These are phyloP conservation scores for Strigamia maritima DNA, from an alignment of 2,888 invertebrate genomes.

Conservation along the genomic window DNA sequence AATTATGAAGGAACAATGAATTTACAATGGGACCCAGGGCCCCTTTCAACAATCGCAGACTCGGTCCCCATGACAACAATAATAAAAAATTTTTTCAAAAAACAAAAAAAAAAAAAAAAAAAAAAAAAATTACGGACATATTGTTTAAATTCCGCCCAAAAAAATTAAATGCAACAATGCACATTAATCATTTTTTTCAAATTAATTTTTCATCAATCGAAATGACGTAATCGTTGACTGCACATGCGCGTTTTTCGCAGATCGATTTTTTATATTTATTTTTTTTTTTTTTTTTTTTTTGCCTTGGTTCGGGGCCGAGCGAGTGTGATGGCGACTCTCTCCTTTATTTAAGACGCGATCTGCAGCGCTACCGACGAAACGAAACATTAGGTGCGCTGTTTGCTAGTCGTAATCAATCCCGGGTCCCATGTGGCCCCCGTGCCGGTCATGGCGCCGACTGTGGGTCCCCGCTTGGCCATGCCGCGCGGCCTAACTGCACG, in stretches of 20 bases:
- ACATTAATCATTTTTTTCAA: too few relatives aligned
- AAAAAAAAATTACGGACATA: too few relatives aligned
- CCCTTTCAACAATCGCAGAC: too few relatives aligned
- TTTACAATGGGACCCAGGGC: too few relatives aligned
- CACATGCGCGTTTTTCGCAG: not conserved
- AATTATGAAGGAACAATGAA: too few relatives aligned
- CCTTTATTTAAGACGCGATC: not conserved
- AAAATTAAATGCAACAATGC: too few relatives aligned
- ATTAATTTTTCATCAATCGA: too few relatives aligned
- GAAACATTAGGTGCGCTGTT: not conserved
- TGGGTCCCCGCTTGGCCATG: not conserved
- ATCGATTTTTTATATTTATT: not conserved
- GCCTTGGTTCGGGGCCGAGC: not conserved
- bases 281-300: not conserved
- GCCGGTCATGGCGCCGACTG: constrained; percentile 30
- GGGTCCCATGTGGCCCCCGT: constrained; percentile 10
- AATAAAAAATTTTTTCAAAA: too few relatives aligned
- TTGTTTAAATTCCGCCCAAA: too few relatives aligned
- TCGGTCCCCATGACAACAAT: too few relatives aligned
- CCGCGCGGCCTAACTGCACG: not conserved
- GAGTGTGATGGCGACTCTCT: not conserved
- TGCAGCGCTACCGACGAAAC: not conserved
- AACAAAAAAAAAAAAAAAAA: too few relatives aligned
- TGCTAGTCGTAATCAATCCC: not conserved
- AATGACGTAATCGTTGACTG: not conserved